Base-by-base conservation (phyloP, 2,113 vertebrate genomes). In the Boleophthalmus pectinirostris region DNA sequence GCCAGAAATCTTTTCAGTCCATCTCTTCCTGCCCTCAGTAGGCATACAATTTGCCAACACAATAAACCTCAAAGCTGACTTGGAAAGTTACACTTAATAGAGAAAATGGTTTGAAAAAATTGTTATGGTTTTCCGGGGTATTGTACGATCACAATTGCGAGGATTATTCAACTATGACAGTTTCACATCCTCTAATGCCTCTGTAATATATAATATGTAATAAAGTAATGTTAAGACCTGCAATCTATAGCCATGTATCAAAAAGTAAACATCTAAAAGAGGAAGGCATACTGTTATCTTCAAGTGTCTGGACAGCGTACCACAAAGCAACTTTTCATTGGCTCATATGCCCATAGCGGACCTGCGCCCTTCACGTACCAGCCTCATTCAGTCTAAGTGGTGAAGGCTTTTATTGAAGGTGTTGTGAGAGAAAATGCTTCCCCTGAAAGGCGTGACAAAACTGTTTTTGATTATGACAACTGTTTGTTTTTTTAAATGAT, bases 401-500 rank as follows among this genome's bases (percentile, higher is more conserved):
- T 13, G 74, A 80, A 68, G 33, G 71, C 53, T 79, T 65, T 45
- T 66, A 65, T 33, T 46, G 54, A 65, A 73, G 29, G 16, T 45
- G 23, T 72, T 54, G 68, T 51, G 9, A 75, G 21, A 70, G 29
- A 13, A 58, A 72, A 67, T 8, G 56, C 69, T 53, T 47, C 85
- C 65, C 78, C 81, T 81, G 70, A 84, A 82, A 82, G 65, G 47
- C 71, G 21, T 56, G 61, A 74, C 47, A 20, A 18, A 63, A 74
- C 33, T 63, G 69, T 47, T 70, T 81, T 57, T 68, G 64, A 35
- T 38, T 18, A 49, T 66, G 68, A 70, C 69, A 79, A 65, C 23
- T 29, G 29, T 38, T 80, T 69, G 84, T 77, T 77, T 88, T 74
- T 79, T 29, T 43, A 77, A 72, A 66, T 12, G 8, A 56, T 82